phyloP scores from a whole-genome alignment of 2,797 vertebrate species.

The Buceros bicornis region DNA sequence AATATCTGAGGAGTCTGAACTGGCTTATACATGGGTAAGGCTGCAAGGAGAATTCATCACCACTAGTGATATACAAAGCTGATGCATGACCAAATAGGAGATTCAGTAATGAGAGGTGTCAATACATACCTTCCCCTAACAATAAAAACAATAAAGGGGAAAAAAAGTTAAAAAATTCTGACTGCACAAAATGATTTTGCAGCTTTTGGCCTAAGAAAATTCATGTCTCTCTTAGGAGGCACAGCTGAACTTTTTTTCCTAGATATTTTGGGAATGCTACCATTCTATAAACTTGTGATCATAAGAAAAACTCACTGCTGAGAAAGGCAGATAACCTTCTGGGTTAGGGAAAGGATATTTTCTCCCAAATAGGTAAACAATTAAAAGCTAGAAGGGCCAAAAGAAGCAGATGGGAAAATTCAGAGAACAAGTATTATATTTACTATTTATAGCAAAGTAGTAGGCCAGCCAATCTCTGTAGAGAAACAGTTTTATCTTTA shows the following conservation, averaged over 20 bases:
- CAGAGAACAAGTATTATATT: not conserved
- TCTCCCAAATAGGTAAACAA: not conserved
- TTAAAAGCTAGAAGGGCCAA: not conserved
- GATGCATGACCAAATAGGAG: not conserved
- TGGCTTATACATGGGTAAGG: not conserved
- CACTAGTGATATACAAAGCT: not conserved
- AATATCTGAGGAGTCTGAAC: not conserved
- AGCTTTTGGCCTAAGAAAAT: not conserved
- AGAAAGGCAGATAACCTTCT: not conserved
- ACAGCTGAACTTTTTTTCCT: not conserved
- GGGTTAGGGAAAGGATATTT: not conserved
- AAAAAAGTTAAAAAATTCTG: not conserved
- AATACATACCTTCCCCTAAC: not conserved
- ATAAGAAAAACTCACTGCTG: not conserved
- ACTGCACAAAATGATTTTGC: not conserved
- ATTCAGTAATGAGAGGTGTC: not conserved
- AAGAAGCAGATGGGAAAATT: not conserved
- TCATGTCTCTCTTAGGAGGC: not conserved
- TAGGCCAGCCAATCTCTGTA: not conserved
- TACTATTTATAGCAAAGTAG: not conserved
- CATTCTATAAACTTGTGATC: not conserved
- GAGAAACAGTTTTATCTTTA: not conserved
- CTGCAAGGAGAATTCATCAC: not conserved
- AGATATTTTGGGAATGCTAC: not conserved
- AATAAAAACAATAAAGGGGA: not conserved